Evolutionary conservation across 2,888 invertebrate genomes (phyloP).

Genomic region (Phorcus lineatus): DNA sequence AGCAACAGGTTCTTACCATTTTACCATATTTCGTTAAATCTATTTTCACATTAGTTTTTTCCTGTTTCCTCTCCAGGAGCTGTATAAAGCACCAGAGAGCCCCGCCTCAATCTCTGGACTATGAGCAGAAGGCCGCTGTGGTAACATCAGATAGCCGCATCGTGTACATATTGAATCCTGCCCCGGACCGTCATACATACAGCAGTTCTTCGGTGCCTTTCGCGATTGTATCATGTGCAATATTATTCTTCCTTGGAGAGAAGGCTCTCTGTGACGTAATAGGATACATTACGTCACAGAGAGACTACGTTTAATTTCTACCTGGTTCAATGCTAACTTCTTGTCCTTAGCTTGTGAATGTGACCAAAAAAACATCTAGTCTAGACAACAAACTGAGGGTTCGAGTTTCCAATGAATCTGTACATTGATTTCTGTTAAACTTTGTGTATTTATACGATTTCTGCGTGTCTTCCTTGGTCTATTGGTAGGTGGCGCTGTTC

Average conservation of each 20-base stretch:
- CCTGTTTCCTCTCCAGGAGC: neutral
- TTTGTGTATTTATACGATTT: slow-evolving; percentile 19
- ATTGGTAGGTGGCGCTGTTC: neutral
- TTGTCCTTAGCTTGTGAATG: neutral
- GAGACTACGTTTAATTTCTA: neutral
- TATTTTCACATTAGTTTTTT: no score
- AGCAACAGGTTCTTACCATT: no score
- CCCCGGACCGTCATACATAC: neutral
- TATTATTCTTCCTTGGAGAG: neutral
- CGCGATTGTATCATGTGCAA: slow-evolving; percentile 15
- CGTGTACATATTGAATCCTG: neutral
- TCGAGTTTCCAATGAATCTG: neutral
- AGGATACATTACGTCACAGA: neutral
- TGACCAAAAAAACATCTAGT: neutral
- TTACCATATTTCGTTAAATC: no score
- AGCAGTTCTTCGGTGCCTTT: slow-evolving; percentile 3
- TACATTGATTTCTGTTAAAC: slow-evolving; percentile 10
- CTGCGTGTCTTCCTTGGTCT: slow-evolving; percentile 6
- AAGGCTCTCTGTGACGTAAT: neutral
- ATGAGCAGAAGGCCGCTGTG: no score
- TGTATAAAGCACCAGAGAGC: slow-evolving; percentile 6
- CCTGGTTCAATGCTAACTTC: neutral
- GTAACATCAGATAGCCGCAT: neutral
- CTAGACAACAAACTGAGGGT: neutral
- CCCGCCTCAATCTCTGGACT: neutral